Base-by-base conservation (phyloP, 1,140 invertebrate genomes). In the Lepidurus couesii region DNA sequence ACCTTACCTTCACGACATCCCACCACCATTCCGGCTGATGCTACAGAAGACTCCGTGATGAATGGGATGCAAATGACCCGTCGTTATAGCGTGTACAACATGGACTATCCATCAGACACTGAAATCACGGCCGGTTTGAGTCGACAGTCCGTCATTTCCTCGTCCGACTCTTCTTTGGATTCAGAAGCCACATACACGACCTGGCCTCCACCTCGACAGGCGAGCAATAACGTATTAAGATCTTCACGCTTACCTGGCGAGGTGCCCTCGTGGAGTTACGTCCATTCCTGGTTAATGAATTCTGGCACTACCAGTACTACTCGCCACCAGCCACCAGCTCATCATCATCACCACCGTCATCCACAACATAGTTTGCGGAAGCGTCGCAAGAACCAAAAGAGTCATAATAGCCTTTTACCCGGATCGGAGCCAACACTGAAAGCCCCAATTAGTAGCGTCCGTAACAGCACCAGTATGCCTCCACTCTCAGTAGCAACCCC, bases 181-280 rank as follows among this genome's bases (percentile, higher is more conserved):
- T 80, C 79, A 34, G 79, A 80, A 24, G 79, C 76, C 24, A 80
- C 76, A 6, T 80, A 80, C 73, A 77, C 79, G 11, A 80, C 79
- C 5, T 80, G 79, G 79, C 79, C 79, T 10, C 79, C 79, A 1
- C 26, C 76, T 5, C 76, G 13, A 7, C 53, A 65, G 53, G 21
- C 53, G 53, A 65, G 53, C 53, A 65, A 1, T 7, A 65, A 65
- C 53, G 53, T 65, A 21, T 65, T 65, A 65, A 65, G 16, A 21
- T 65, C 53, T 65, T 65, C 53, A 65, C 53, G 53, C 53, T n/a
- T 65, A 13, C 53, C 53, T 11, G 16, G 44, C 11, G 78, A 79
- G 8, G 8, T 74, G 42, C 75, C 78, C 42, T 45, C 78, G 7
- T 79, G 78, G 78, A 79, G 75, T 75, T 79, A 79, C 74, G 78